These are phyloP conservation scores for Lysandra bellargus DNA, from an alignment of 2,888 invertebrate genomes.

Conservation along the genomic window DNA sequence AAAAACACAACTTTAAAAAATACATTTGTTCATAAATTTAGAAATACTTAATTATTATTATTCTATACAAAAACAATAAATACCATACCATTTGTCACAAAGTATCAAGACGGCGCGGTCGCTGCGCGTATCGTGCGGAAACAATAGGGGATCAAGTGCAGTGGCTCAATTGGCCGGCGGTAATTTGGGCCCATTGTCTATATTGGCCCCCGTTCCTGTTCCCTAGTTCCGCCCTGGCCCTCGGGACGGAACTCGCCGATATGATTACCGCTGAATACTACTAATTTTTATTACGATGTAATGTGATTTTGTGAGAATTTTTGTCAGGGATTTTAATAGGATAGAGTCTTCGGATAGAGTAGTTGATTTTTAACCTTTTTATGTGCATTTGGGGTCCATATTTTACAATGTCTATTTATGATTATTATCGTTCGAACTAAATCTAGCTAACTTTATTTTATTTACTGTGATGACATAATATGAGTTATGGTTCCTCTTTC, in stretches of 20 bases:
- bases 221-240: constrained; percentile 47
- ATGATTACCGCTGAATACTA: constrained; percentile 43
- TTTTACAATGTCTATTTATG: too few relatives aligned
- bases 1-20: too few relatives aligned
- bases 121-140: constrained; percentile 60
- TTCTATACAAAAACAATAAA: neutral
- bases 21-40: too few relatives aligned
- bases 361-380: too few relatives aligned
- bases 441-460: too few relatives aligned
- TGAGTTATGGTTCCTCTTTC: too few relatives aligned
- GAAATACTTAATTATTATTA: too few relatives aligned
- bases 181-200: constrained; percentile 77
- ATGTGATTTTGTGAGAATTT: neutral
- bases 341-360: neutral
- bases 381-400: too few relatives aligned
- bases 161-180: constrained; percentile 77
- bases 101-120: constrained; percentile 55
- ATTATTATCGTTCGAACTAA: too few relatives aligned
- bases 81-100: constrained; percentile 33
- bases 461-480: too few relatives aligned
- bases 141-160: constrained; percentile 77
- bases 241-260: constrained; percentile 65
- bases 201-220: constrained; percentile 49
- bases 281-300: constrained; percentile 23
- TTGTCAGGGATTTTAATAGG: neutral